Base-by-base conservation (phyloP, 2,113 vertebrate species). In the Progne subis region DNA sequence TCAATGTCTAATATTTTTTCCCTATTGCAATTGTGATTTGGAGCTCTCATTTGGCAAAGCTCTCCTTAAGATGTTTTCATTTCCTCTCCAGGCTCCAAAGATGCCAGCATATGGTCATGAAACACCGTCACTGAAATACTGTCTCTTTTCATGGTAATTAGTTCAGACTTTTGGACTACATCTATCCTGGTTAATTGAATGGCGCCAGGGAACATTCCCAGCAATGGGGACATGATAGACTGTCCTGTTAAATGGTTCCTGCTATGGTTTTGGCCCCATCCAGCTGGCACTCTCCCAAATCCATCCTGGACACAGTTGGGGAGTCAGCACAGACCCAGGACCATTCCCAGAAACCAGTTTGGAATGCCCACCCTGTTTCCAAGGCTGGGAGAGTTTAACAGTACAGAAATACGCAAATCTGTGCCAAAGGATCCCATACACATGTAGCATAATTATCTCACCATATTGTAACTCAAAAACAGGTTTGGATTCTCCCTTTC, bases 71-170 rank as follows among this genome's bases (percentile, higher is more conserved):
- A 46, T 63, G 31, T 34, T 75, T 94, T 86, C 77, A 49, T 90
- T 87, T 90, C 75, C 37, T 83, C 49, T 82, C 49, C 52, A 65
- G 72, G 67, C 61, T 43, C 43, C 72, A 56, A 81, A 88, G 82
- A 81, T 86, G 76, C 71, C 88, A 88, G 56, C 68, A 92, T 86
- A 93, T 83, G 76, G 79, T 72, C 50, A 10, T 57, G 49, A 86
- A 95, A 76, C 25, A 43, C 68, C 0, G 0, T 49, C 56, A 43
- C 76, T 90, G 93, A 94, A 82, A 92, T 92, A 65, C 65, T 67
- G 49, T 78, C 60, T 92, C 86, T 88, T 86, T 95, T 71, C 83
- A 67, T 44, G 69, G 80, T 88, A 90, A 93, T 96, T 94, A 71
- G 44, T 86, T 90, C 63, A 95, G 80, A 69, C 60, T 93, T 88